Percentiles rank a stretch among this genome's conserved stretches.
These are phyloP conservation scores for Hypocryptadius cinnamomeus DNA, from an alignment of 2,113 vertebrate genomes.

Conservation along the genomic window DNA sequence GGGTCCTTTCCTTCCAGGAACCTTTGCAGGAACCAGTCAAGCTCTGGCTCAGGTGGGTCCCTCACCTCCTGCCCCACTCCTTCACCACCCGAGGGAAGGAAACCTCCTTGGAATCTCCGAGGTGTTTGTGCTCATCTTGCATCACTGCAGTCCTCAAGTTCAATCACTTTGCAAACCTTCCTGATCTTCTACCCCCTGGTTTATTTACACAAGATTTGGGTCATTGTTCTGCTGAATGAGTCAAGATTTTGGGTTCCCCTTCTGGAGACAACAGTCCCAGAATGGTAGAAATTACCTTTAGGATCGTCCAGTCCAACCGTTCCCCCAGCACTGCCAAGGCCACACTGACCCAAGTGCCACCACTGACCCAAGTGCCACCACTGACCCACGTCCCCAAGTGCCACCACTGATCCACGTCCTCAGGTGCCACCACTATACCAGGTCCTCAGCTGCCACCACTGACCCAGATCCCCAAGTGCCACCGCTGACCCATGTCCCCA, in stretches of 20 bases:
- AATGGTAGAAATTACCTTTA: background rate
- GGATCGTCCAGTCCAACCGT: accelerated
- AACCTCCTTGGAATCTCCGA: background rate
- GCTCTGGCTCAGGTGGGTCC: background rate
- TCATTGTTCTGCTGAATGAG: background rate
- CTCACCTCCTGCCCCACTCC: background rate
- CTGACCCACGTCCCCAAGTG: background rate
- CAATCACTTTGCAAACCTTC: background rate
- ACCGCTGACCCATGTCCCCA: background rate
- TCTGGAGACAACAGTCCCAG: background rate
- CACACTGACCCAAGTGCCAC: background rate
- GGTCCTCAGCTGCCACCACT: no score
- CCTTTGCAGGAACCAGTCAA: background rate
- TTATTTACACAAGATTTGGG: background rate
- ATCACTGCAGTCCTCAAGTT: background rate
- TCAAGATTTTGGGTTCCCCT: background rate
- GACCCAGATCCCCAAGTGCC: no score
- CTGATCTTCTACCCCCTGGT: background rate
- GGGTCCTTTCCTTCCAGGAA: background rate
- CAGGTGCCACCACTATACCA: background rate
- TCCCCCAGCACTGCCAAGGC: background rate
- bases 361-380: background rate
- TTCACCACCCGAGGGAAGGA: background rate
- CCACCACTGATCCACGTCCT: background rate
- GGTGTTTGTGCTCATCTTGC: background rate